Conservation (phyloP, 2,113 vertebrate genomes). For the Meriones unguiculatus region DNA sequence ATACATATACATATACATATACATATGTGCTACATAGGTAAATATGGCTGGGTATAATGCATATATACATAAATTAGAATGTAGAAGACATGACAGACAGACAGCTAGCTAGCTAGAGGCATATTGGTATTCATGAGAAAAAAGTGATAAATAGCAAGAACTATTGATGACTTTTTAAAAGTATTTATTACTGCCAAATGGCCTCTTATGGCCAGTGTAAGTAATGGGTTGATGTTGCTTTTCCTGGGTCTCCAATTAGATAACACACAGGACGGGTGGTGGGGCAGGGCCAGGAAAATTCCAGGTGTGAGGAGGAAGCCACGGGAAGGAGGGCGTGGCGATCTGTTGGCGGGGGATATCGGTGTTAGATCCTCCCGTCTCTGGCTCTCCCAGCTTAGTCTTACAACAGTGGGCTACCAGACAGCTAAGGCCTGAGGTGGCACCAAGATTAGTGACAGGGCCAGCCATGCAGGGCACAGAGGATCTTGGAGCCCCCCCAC, state of each 20-base stretch:
- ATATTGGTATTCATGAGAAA: neutral
- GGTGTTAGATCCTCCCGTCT: neutral
- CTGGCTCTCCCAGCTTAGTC: neutral
- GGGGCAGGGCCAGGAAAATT: neutral
- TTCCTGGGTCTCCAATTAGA: neutral
- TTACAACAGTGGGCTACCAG: neutral
- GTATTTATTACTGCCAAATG: slow-evolving; percentile 70
- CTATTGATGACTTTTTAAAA: neutral
- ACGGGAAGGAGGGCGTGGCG: neutral
- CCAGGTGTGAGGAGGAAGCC: neutral
- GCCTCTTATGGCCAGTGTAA: neutral
- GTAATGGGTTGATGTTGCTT: neutral
- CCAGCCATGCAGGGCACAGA: neutral
- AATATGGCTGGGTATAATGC: neutral
- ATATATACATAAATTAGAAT: neutral
- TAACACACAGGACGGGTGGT: neutral
- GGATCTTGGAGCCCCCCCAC: neutral
- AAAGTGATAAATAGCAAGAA: neutral
- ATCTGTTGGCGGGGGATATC: neutral
- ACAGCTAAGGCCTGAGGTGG: neutral
- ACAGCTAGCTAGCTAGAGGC: neutral
- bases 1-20: neutral
- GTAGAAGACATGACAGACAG: neutral
- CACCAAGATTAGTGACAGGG: neutral
- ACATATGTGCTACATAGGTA: neutral